phyloP scores from a whole-genome alignment of 2,888 invertebrate genomes.

The Iselma pallidipennis region DNA sequence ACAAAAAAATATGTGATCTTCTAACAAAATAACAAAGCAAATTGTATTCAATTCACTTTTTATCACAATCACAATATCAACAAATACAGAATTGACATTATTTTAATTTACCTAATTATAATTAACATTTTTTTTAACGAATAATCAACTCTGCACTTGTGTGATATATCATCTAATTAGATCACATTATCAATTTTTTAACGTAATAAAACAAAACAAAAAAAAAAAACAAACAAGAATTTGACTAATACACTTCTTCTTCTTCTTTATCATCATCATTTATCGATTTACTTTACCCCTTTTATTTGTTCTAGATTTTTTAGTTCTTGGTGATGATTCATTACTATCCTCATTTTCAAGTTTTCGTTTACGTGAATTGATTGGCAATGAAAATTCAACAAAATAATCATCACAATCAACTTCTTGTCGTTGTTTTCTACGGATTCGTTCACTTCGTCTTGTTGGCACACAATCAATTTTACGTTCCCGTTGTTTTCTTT shows the following conservation, averaged over 20 bases:
- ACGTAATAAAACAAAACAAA: constrained; percentile 4
- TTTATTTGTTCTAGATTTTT: constrained; percentile 31
- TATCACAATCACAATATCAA: constrained; percentile 23
- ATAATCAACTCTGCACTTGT: neutral
- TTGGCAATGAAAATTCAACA: constrained; percentile 27
- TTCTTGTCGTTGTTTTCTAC: constrained; percentile 43
- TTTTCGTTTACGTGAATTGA: constrained; percentile 41
- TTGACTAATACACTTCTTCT: constrained; percentile 7
- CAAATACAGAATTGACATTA: constrained; percentile 1
- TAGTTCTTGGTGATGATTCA: constrained; percentile 45
- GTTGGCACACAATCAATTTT: constrained; percentile 45
- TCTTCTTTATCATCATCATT: neutral
- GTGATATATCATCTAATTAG: constrained; percentile 8
- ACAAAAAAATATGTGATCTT: constrained; percentile 16
- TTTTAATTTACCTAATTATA: constrained; percentile 4
- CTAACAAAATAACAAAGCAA: constrained; percentile 14
- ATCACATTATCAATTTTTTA: constrained; percentile 17
- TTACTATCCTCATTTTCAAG: constrained; percentile 24
- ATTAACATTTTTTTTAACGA: too few species aligned
- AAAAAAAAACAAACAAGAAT: constrained; percentile 1
- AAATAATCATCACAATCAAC: constrained; percentile 43
- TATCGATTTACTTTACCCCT: constrained; percentile 32
- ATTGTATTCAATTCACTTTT: constrained; percentile 9
- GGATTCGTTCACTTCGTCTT: constrained; percentile 52
- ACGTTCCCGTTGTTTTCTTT: constrained; percentile 32